Evolutionary conservation across 2,888 invertebrate species (phyloP), one percentile per base, ranked within the genome.

Genomic region (Caenorhabditis imperialis): DNA sequence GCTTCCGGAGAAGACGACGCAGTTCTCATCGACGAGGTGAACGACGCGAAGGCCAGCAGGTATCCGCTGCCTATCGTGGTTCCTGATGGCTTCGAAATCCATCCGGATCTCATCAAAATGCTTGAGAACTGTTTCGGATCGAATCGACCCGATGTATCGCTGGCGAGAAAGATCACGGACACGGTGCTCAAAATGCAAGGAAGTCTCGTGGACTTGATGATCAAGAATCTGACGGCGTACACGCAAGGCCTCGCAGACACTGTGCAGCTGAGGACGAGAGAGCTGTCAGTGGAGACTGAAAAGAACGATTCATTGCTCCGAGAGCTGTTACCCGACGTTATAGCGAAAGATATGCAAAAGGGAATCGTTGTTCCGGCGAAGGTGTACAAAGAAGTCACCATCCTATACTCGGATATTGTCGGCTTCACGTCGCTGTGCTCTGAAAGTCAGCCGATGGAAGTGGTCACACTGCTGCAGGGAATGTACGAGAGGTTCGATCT

Each of bases 391-490:
- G 72, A 80, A 18, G 82, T 79, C 16, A 85, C 86, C 1, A 84
- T 86, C 47, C 74, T 84, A 55, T 86, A 87, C 74, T 86, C 85
- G 14, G 86, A 86, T 67, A 86, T 86, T 53, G 86, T 87, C 57
- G 86, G 86, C 10, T 86, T 86, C 79, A 86, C 86, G 2, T 82
- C 84, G n/a, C 72, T 86, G 22, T 85, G 86, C 69, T 84, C 84
- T 4, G 83, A 87, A 42, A 80, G 80, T 42, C 48, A 78, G 23
- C 86, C 86, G 22, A 82, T 86, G 83, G 86, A 86, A 76, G 86
- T 86, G 37, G 86, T 86, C 37, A 74, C 69, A 7, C 75, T 86
- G 50, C 73, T 86, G 25, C 82, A 82, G 25, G 85, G 85, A 20
- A 80, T 86, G 75, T 86, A 85, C 60, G 77, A 81, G 42, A 77